Conservation (phyloP, 1,140 invertebrate species). For the Cataglyphis hispanica region DNA sequence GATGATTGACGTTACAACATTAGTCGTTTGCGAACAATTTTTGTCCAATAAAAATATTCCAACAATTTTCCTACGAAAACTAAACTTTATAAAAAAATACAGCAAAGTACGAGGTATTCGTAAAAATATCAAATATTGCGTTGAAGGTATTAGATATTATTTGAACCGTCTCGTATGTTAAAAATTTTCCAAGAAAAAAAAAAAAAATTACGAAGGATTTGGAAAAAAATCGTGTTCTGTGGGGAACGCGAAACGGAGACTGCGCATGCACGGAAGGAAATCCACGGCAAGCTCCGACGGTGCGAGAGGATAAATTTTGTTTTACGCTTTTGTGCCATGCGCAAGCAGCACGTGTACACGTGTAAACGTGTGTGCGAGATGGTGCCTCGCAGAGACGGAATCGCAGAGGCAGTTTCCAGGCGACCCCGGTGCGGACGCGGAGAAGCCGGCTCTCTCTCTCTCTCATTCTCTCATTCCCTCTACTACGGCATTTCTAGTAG, state of each 20-base stretch:
- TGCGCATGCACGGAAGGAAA: constrained; percentile 59
- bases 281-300: constrained; percentile 26
- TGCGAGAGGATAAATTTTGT: constrained; percentile 54
- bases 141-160: not conserved
- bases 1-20: not conserved
- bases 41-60: not conserved
- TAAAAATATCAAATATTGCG: not conserved
- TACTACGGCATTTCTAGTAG: constrained; percentile 63
- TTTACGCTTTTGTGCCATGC: constrained; percentile 54
- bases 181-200: not conserved
- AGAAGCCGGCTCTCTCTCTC: constrained; percentile 49
- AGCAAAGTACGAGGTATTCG: not conserved
- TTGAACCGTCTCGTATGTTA: not conserved
- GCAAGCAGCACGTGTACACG: constrained; percentile 46
- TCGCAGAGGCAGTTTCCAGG: constrained; percentile 73
- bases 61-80: not conserved
- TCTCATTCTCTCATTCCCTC: constrained; percentile 16
- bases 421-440: constrained; percentile 70
- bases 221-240: constrained; percentile 21
- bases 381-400: constrained; percentile 62
- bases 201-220: not conserved
- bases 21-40: not conserved
- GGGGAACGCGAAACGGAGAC: not conserved
- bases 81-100: not conserved
- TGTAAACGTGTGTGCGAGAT: constrained; percentile 36